Evolutionary conservation across 2,113 vertebrate genomes (phyloP), one percentile per base, ranked within the genome.

Genomic region (Clarias macrocephalus): DNA sequence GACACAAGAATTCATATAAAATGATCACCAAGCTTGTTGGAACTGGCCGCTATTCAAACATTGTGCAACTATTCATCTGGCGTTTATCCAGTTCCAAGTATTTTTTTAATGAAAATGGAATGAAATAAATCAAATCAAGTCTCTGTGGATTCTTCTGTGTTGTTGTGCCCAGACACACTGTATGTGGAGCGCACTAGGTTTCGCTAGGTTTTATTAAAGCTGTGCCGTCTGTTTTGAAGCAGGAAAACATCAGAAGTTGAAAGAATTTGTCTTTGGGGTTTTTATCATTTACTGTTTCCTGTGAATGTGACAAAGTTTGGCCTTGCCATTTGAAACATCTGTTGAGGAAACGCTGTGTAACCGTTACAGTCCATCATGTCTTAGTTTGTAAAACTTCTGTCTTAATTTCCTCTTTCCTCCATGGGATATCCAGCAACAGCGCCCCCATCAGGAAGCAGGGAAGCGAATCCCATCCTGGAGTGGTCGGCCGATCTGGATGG

Each of bases 401-500:
- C n/a, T 56, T 62, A 16, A 63, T 25, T 77, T 76, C 7, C 66
- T 18, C 76, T 25, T 56, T 54, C n/a, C 54, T 2, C 33, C 28
- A 4, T 84, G 25, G 21, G 9, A 63, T 12, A 42, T 73, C 11
- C 37, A 59, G 52, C 91, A 93, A 77, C 95, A 97, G 94, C 95
- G 96, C 82, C 95, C 93, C 88, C 97, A 96, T 91, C 97, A 96
- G 93, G 98, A 99, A 85, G 97, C 97, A 5, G 97, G 97, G 91
- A 99, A 99, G 93, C 95, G 97, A 88, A 97, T 99, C 92, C 97
- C 97, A 5, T 99, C 98, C 52, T 98, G 98, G 96, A 98, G 97
- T 11, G 98, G 98, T 52, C 95, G 98, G 88, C 98, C 98, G 16
- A 99, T 99, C 93, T 99, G 98, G 98, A 99, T 99, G 97, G 98